Percentiles rank a stretch among this genome's conserved stretches.
Evolutionary conservation across 1,140 invertebrate species (phyloP).

Genomic region (Brachionus rotundiformis): DNA sequence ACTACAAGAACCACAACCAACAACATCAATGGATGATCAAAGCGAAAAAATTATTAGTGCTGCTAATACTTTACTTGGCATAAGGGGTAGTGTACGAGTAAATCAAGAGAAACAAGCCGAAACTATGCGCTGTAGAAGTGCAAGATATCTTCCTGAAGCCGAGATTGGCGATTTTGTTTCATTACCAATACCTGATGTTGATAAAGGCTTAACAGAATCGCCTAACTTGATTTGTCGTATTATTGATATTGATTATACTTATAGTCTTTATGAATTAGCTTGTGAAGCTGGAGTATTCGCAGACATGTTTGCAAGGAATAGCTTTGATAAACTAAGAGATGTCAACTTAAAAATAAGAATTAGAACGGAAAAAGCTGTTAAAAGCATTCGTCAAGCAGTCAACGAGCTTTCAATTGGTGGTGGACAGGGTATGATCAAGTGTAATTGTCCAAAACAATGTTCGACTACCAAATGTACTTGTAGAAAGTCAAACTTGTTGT

Average conservation of each 20-base stretch:
- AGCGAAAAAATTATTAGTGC: neutral
- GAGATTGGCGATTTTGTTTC: conserved; percentile 1
- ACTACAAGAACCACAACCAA: neutral
- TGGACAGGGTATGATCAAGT: conserved; percentile 26
- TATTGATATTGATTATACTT: neutral
- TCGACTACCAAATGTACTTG: neutral
- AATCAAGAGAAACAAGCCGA: conserved; percentile 16
- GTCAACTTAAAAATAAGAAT: neutral
- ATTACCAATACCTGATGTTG: conserved; percentile 21
- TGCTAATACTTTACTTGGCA: neutral
- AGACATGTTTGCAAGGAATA: neutral
- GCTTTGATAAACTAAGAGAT: neutral
- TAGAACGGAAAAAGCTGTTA: neutral
- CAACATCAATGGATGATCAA: neutral
- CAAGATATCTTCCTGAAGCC: conserved; percentile 3
- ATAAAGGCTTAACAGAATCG: neutral
- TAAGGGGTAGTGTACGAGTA: neutral
- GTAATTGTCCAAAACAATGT: neutral
- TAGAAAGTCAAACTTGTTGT: neutral
- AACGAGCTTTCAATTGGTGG: neutral
- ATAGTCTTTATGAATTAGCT: neutral
- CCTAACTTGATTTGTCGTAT: neutral
- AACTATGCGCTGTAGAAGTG: conserved; percentile 3
- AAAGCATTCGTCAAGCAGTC: neutral
- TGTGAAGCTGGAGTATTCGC: neutral